phyloP scores from a whole-genome alignment of 2,113 vertebrate genomes.

The Serinus canaria region DNA sequence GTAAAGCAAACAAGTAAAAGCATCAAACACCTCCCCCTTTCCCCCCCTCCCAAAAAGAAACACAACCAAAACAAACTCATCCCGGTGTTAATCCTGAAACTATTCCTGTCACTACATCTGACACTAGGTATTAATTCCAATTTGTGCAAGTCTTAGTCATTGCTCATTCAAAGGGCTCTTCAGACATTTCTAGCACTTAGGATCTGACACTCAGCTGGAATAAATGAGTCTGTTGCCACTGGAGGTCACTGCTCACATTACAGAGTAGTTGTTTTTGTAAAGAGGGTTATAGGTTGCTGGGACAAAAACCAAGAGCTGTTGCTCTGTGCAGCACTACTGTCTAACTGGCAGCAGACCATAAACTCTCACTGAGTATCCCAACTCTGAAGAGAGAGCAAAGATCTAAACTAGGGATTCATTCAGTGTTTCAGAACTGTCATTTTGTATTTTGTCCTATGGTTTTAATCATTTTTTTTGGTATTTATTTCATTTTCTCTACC shows the following conservation, averaged over 20 bases:
- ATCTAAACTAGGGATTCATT: not conserved
- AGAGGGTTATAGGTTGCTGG: not conserved
- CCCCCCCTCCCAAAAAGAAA: not conserved
- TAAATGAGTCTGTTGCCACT: not conserved
- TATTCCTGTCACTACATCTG: not conserved
- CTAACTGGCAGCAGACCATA: not conserved
- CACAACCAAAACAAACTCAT: not conserved
- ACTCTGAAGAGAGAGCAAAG: not conserved
- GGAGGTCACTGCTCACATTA: not conserved
- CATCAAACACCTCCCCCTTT: not conserved
- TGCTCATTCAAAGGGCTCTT: not conserved
- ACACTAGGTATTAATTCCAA: not conserved
- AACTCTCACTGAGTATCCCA: not conserved
- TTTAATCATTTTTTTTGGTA: not conserved
- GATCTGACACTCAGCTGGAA: not conserved
- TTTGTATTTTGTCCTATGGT: not conserved
- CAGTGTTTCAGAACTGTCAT: not conserved
- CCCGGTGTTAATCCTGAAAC: not conserved
- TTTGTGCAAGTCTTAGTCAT: not conserved
- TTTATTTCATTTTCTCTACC: not conserved
- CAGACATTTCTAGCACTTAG: not conserved
- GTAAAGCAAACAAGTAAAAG: not conserved
- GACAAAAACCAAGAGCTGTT: not conserved
- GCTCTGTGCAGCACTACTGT: not conserved
- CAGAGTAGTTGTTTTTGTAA: not conserved